Conservation (phyloP, 2,888 invertebrate genomes). For the Campoletis raptor region DNA sequence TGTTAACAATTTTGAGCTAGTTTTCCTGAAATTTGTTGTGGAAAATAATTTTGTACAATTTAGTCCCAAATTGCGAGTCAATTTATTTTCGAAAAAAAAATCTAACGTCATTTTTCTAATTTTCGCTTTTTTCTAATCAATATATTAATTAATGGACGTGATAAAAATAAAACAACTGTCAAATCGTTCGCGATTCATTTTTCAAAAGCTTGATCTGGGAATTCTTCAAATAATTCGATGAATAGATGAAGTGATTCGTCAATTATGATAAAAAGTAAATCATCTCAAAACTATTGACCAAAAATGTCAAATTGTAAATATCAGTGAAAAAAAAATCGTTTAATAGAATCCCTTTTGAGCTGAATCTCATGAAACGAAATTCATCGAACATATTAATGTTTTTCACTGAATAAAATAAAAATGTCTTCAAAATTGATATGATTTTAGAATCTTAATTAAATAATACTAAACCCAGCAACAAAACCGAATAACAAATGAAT, state of each 20-base stretch:
- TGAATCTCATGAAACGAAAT: background rate
- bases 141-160: background rate
- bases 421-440: background rate
- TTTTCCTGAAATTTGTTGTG: background rate
- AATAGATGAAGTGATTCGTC: no score
- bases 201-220: no score
- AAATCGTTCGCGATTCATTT: no score
- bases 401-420: background rate
- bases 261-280: no score
- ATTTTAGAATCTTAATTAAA: background rate
- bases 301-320: no score
- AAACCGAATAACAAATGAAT: background rate
- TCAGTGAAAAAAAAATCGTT: background rate
- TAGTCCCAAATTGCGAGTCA: background rate
- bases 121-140: background rate
- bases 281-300: no score
- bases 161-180: background rate
- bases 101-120: no score
- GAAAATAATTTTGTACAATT: background rate
- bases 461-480: background rate
- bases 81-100: background rate
- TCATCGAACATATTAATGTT: background rate
- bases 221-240: no score
- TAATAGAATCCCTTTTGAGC: background rate
- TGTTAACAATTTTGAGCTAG: background rate